phyloP scores from a whole-genome alignment of 2,888 invertebrate species.

The Meghimatium bilineatum region DNA sequence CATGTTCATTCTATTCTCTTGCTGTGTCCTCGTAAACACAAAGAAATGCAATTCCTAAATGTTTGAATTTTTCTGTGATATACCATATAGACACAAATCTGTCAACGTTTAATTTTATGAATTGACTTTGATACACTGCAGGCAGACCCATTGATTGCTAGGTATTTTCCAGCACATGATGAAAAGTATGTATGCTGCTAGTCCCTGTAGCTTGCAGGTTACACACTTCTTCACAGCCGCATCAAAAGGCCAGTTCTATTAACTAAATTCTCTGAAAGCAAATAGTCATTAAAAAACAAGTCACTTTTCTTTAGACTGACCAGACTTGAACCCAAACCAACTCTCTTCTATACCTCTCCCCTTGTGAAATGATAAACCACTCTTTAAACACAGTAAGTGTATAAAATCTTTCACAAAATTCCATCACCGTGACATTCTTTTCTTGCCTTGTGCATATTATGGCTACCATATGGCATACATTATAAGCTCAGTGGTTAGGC shows the following conservation, averaged over 20 bases:
- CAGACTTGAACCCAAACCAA: background rate
- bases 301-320: background rate
- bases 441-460: background rate
- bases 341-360: background rate
- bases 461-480: no score
- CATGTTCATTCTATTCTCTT: conserved; percentile 88
- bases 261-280: background rate
- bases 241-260: no score
- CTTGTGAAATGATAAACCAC: background rate
- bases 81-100: background rate
- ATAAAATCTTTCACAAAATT: background rate
- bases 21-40: conserved; percentile 1
- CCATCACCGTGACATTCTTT: background rate
- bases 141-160: no score
- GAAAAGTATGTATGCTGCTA: no score
- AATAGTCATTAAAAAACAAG: background rate
- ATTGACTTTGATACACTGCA: no score
- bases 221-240: no score
- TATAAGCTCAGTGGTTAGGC: no score
- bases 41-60: background rate
- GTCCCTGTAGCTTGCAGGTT: no score
- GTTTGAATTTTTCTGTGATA: background rate
- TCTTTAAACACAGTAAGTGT: background rate
- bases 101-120: no score
- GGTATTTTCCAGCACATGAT: no score